Percentiles rank a stretch among this genome's conserved stretches.
Evolutionary conservation across 2,888 invertebrate genomes (phyloP).

Genomic region (Leptura quadrifasciata): DNA sequence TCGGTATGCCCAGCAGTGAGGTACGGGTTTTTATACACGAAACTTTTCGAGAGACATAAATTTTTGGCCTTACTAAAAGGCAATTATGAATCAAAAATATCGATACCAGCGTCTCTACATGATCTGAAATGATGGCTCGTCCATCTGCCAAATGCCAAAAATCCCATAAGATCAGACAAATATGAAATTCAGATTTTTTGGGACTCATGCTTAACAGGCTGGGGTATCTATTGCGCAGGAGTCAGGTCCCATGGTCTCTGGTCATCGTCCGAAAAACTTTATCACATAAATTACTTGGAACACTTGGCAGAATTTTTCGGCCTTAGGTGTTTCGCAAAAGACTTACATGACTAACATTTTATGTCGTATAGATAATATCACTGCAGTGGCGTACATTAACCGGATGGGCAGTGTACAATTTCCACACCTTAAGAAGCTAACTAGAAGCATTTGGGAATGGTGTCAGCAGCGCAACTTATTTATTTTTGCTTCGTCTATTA

Average conservation of each 20-base stretch:
- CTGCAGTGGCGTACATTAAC: slow-evolving; percentile 46
- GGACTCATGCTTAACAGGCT: slow-evolving; percentile 12
- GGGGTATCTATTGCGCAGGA: neutral
- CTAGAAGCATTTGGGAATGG: slow-evolving; percentile 44
- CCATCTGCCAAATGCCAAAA: neutral
- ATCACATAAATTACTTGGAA: slow-evolving; percentile 18
- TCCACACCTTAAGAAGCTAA: slow-evolving; percentile 26
- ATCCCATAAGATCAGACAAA: neutral
- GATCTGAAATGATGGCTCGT: neutral
- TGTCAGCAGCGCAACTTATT: slow-evolving; percentile 39
- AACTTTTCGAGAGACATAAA: slow-evolving; percentile 2
- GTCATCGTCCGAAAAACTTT: neutral
- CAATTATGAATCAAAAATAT: neutral
- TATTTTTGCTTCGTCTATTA: slow-evolving; percentile 47
- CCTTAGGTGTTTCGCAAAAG: neutral
- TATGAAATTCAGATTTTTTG: slow-evolving; percentile 25
- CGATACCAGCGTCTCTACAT: neutral
- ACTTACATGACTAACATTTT: slow-evolving; percentile 28
- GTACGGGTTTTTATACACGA: slow-evolving; percentile 19
- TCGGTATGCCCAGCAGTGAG: slow-evolving; percentile 23
- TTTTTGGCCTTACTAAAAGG: slow-evolving; percentile 8
- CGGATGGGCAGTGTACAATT: slow-evolving; percentile 42
- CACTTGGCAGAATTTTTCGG: slow-evolving; percentile 1
- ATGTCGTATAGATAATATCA: slow-evolving; percentile 43
- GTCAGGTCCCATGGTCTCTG: slow-evolving; percentile 1